Base-by-base conservation (phyloP, 1,140 invertebrate species). In the Tyrophagus putrescentiae region DNA sequence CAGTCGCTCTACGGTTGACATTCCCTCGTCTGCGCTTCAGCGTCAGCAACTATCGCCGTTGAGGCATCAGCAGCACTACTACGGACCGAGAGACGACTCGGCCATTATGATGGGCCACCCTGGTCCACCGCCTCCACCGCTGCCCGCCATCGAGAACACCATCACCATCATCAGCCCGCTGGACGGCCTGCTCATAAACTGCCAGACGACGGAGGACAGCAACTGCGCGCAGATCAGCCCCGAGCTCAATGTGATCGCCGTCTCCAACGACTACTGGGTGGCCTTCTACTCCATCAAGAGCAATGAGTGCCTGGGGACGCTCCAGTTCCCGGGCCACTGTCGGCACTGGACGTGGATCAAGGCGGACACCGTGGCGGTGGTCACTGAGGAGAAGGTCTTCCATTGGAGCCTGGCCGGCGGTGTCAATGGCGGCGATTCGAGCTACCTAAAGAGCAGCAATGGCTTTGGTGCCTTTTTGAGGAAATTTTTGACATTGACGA, bases 301-400 rank as follows among this genome's bases (percentile, higher is more conserved):
- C 4, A 61, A 60, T 44, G 50, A 61, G n/a, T 60, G 60, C 41
- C n/a, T 61, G 2, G 50, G 50, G 21, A 60, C 34, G 1, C 28
- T 61, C 18, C 48, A 59, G 41, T 60, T 61, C 31, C 57, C 60
- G 13, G 25, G 18, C 11, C 13, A 28, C 18, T 61, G 60, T 60
- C 33, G 29, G 18, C 59, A 60, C 28, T 61, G 60, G 60, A 60
- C 28, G n/a, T 61, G 60, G 60, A 61, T 61, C n/a, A 28, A n/a
- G 16, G 23, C 23, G 11, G 29, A 61, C 33, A 11, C 54, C n/a
- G 50, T 61, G 28, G 60, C 60, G 1, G 28, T 61, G 18, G 33
- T 61, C 9, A 57, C 60, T 4, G 57, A 60, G 27, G 31, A 28
- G 1, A 56, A 61, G 16, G 60, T 61, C 23, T 23, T n/a, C 27